These are phyloP conservation scores for Fulmarus glacialis DNA, from an alignment of 2,113 vertebrate species.

Conservation along the genomic window DNA sequence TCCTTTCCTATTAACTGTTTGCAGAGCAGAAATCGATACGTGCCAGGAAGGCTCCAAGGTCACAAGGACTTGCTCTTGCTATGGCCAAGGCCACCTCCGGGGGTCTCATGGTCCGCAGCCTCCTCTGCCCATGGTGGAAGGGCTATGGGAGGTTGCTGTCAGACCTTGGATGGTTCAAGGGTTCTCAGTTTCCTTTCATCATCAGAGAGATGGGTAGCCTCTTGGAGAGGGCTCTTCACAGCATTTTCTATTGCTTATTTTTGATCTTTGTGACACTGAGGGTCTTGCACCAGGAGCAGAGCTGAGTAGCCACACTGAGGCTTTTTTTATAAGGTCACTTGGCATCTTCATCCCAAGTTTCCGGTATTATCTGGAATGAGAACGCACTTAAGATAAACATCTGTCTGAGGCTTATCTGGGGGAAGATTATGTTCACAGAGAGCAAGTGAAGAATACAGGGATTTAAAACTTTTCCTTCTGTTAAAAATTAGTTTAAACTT, in stretches of 20 bases:
- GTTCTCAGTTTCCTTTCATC: neutral
- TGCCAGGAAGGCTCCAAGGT: neutral
- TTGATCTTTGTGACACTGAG: neutral
- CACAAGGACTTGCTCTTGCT: neutral
- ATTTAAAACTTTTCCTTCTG: slow-evolving; percentile 44
- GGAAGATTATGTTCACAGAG: neutral
- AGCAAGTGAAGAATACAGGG: neutral
- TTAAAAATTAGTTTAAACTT: slow-evolving; percentile 38
- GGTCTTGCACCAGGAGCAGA: neutral
- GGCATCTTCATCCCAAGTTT: neutral
- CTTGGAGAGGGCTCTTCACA: neutral
- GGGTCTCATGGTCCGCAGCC: neutral
- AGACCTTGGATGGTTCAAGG: neutral
- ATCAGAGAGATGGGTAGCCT: neutral
- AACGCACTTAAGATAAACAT: neutral
- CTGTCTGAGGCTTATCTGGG: slow-evolving; percentile 10
- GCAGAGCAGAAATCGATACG: neutral
- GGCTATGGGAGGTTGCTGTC: neutral
- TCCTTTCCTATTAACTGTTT: neutral
- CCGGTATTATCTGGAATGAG: neutral
- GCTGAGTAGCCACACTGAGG: neutral
- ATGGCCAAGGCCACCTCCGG: neutral
- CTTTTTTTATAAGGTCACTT: neutral
- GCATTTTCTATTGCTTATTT: neutral
- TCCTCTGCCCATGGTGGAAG: neutral